Conservation (phyloP, 2,888 invertebrate genomes). For the Peribatodes rhomboidaria region DNA sequence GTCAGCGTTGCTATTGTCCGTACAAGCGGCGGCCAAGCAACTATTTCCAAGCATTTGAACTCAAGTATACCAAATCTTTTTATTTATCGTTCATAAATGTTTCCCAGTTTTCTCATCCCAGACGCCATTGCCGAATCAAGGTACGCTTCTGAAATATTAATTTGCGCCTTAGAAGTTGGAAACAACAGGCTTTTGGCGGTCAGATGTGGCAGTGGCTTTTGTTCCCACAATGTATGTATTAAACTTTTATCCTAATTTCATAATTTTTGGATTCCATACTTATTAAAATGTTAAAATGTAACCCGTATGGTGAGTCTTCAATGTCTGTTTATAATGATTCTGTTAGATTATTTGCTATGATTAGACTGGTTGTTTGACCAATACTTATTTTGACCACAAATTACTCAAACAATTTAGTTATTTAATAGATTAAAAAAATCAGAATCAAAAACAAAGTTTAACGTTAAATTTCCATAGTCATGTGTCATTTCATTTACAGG, state of each 20-base stretch:
- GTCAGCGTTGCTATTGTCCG: not conserved
- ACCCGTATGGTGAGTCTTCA: too few relatives aligned
- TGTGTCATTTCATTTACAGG: too few relatives aligned
- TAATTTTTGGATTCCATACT: too few relatives aligned
- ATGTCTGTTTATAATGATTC: too few relatives aligned
- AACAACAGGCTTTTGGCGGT: slow-evolving; percentile 43
- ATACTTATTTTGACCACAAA: too few relatives aligned
- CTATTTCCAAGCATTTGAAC: not conserved
- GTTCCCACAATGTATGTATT: slow-evolving; percentile 26
- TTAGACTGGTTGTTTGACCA: too few relatives aligned
- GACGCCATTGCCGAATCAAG: slow-evolving; percentile 54
- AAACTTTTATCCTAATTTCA: not conserved
- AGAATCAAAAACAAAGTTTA: too few relatives aligned
- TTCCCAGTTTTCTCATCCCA: slow-evolving; percentile 41
- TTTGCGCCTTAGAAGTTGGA: slow-evolving; percentile 47
- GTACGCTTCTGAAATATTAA: slow-evolving; percentile 65
- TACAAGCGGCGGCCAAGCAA: not conserved
- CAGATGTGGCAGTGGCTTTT: slow-evolving; percentile 31
- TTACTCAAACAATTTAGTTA: too few relatives aligned
- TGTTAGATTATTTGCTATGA: too few relatives aligned
- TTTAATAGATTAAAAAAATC: too few relatives aligned
- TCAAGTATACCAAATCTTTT: slow-evolving; percentile 27
- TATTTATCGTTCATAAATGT: slow-evolving; percentile 41
- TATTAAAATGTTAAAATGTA: too few relatives aligned
- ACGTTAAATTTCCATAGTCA: too few relatives aligned